Percentiles rank a stretch among this genome's conserved stretches.
Conservation (phyloP, 2,888 invertebrate species). For the Xestia c-nigrum region DNA sequence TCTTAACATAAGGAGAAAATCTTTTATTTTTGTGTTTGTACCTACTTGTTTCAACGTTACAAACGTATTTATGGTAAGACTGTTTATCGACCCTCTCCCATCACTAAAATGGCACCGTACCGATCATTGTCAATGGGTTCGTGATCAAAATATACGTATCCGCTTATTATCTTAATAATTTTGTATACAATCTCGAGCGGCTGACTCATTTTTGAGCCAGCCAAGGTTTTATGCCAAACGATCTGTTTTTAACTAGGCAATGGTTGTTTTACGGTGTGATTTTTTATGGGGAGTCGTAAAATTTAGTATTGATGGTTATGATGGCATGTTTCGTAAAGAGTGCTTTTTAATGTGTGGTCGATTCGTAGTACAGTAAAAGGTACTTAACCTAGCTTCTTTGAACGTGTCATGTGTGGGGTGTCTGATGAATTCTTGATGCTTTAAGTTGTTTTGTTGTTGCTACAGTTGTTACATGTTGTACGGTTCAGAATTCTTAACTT, state of each 20-base stretch:
- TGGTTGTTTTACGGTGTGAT: slow-evolving; percentile 61
- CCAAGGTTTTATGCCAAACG: slow-evolving; percentile 84
- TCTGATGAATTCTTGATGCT: slow-evolving; percentile 30
- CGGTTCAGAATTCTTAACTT: slow-evolving; percentile 35
- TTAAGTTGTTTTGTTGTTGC: slow-evolving; percentile 22
- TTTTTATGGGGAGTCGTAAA: slow-evolving; percentile 61
- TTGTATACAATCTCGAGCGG: slow-evolving; percentile 85
- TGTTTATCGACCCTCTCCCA: slow-evolving; percentile 53
- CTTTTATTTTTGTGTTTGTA: too few species aligned
- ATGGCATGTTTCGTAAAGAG: slow-evolving; percentile 55
- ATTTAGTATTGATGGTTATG: slow-evolving; percentile 60
- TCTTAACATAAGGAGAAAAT: too few species aligned
- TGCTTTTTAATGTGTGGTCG: slow-evolving; percentile 55
- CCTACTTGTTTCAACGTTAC: too few species aligned
- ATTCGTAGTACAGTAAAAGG: slow-evolving; percentile 52
- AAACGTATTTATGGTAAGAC: slow-evolving; percentile 7
- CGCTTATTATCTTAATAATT: slow-evolving; percentile 90
- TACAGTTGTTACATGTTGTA: slow-evolving; percentile 8
- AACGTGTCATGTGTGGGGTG: slow-evolving; percentile 38
- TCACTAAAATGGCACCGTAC: slow-evolving; percentile 81
- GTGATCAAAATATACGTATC: slow-evolving; percentile 90
- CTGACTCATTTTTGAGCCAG: slow-evolving; percentile 88
- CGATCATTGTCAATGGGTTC: slow-evolving; percentile 90
- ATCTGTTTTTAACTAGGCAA: slow-evolving; percentile 76
- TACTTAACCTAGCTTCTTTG: slow-evolving; percentile 30